phyloP scores from a whole-genome alignment of 2,888 invertebrate genomes.

The Apeira syringaria region DNA sequence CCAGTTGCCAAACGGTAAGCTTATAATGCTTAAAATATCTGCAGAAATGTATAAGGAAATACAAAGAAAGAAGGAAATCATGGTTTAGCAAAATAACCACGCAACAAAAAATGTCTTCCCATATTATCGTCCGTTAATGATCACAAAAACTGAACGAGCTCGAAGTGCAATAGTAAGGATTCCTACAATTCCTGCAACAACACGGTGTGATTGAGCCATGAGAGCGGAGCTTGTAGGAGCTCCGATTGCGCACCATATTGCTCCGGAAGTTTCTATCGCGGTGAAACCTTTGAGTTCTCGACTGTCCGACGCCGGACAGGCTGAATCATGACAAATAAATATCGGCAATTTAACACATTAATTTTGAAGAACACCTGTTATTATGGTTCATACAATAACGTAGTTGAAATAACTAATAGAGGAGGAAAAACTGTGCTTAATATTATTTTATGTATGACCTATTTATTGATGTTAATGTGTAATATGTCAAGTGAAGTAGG shows the following conservation, averaged over 20 bases:
- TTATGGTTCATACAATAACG: too few relatives aligned
- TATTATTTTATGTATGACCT: too few relatives aligned
- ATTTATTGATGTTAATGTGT: too few relatives aligned
- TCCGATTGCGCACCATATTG: constrained; percentile 68
- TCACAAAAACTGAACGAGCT: constrained; percentile 15
- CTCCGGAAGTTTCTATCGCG: constrained; percentile 46
- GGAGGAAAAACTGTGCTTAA: too few relatives aligned
- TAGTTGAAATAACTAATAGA: too few relatives aligned
- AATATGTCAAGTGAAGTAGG: too few relatives aligned
- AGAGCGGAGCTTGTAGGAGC: constrained; percentile 69
- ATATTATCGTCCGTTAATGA: constrained; percentile 7
- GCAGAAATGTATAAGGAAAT: too few relatives aligned
- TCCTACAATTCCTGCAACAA: constrained; percentile 59
- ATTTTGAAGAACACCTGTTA: too few relatives aligned
- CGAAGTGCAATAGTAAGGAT: constrained; percentile 54
- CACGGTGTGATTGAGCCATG: constrained; percentile 49
- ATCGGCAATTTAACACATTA: neutral
- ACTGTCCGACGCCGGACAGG: constrained; percentile 29
- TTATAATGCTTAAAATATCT: too few relatives aligned
- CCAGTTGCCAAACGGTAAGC: too few relatives aligned
- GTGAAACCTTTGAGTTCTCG: constrained; percentile 51
- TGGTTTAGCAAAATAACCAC: neutral
- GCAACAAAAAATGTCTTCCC: constrained; percentile 7
- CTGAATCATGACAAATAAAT: constrained; percentile 59
- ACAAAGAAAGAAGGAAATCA: too few relatives aligned